Conservation (phyloP, 2,888 invertebrate genomes). For the Lacanobia oleracea region DNA sequence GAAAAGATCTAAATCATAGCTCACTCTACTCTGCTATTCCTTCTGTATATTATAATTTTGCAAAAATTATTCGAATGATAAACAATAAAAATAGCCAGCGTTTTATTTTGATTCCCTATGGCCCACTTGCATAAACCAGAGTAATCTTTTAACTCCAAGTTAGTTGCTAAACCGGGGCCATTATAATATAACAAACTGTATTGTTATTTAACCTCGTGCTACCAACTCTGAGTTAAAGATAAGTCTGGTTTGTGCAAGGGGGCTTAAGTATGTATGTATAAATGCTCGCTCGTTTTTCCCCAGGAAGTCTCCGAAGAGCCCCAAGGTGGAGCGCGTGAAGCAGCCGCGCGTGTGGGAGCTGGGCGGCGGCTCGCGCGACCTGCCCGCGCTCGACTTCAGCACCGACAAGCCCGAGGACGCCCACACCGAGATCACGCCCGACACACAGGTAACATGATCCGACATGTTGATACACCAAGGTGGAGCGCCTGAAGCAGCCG, state of each 20-base stretch:
- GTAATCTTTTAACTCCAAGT: too few relatives aligned
- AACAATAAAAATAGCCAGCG: too few relatives aligned
- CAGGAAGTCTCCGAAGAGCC: slow-evolving; percentile 84
- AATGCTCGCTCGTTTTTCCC: neutral
- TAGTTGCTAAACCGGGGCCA: too few relatives aligned
- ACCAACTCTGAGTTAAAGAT: too few relatives aligned
- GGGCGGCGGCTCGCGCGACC: slow-evolving; percentile 94
- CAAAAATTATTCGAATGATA: too few relatives aligned
- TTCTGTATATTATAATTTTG: too few relatives aligned
- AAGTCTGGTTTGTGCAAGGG: too few relatives aligned
- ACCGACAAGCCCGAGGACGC: slow-evolving; percentile 93
- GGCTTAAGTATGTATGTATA: neutral
- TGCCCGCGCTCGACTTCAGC: slow-evolving; percentile 95
- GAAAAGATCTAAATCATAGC: too few relatives aligned
- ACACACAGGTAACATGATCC: slow-evolving; percentile 87
- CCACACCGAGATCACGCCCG: slow-evolving; percentile 90
- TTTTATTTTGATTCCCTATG: neutral
- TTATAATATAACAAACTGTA: too few relatives aligned
- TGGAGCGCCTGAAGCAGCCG: slow-evolving; percentile 96
- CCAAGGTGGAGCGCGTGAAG: slow-evolving; percentile 94
- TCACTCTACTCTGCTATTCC: too few relatives aligned
- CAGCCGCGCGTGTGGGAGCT: slow-evolving; percentile 97
- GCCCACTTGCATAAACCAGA: too few relatives aligned
- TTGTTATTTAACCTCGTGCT: too few relatives aligned
- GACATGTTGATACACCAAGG: slow-evolving; percentile 71